These are phyloP conservation scores for Pomatorhinus ruficollis DNA, from an alignment of 2,113 vertebrate genomes.

Conservation along the genomic window DNA sequence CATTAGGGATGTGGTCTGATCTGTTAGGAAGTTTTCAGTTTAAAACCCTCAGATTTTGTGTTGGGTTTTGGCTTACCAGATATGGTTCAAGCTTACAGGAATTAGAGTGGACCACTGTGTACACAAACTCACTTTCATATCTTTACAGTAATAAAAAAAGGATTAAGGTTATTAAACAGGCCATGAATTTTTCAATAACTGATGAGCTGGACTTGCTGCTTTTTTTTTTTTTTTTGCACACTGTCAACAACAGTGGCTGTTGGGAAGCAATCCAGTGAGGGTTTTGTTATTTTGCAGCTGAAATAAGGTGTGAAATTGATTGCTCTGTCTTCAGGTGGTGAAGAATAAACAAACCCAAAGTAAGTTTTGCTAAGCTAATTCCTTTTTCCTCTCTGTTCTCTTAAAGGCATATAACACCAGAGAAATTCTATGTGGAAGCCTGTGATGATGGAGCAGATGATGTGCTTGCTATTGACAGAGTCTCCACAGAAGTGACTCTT, in stretches of 20 bases:
- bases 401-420: conserved; percentile 86
- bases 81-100: neutral
- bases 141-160: neutral
- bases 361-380: neutral
- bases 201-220: neutral
- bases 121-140: neutral
- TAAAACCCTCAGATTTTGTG: neutral
- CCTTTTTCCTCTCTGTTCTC: neutral
- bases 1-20: neutral
- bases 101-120: neutral
- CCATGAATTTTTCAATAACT: neutral
- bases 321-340: neutral
- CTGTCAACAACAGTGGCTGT: neutral
- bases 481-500: conserved; percentile 91
- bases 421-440: conserved; percentile 93
- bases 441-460: conserved; percentile 87
- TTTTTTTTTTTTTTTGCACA: neutral
- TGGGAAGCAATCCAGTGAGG: neutral
- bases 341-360: neutral
- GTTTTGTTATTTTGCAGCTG: neutral
- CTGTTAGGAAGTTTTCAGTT: neutral
- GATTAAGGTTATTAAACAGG: neutral
- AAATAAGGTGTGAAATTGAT: neutral
- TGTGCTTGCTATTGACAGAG: conserved; percentile 90
- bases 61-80: neutral